Conservation (phyloP, 2,888 invertebrate genomes). For the Eretmocerus hayati region DNA sequence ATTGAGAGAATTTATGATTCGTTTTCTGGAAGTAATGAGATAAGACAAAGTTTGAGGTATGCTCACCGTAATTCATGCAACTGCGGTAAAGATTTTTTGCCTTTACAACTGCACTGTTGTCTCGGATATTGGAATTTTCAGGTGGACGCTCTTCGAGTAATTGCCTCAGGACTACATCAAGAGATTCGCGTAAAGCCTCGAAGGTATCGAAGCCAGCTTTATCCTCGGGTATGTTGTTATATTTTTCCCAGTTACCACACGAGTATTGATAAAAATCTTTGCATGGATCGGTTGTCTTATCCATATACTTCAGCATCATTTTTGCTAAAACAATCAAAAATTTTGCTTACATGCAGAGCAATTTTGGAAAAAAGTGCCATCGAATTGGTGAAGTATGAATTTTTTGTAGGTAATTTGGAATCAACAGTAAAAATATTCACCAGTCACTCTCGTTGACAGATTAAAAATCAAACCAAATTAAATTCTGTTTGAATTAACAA, state of each 20-base stretch:
- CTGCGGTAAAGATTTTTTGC: slow-evolving; percentile 79
- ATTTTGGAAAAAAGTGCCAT: no score
- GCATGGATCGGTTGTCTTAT: slow-evolving; percentile 65
- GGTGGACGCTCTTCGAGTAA: slow-evolving; percentile 57
- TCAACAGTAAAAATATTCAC: no score
- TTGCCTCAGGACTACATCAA: slow-evolving; percentile 63
- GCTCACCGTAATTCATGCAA: slow-evolving; percentile 68
- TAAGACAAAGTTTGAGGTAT: neutral
- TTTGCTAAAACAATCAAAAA: slow-evolving; percentile 47
- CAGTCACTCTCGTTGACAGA: no score
- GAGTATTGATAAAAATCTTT: slow-evolving; percentile 79
- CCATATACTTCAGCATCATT: slow-evolving; percentile 74
- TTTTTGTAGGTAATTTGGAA: no score
- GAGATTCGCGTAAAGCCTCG: slow-evolving; percentile 77
- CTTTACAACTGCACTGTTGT: slow-evolving; percentile 64
- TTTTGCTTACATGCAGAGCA: no score
- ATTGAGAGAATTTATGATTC: no score
- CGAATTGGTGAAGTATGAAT: no score
- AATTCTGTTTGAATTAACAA: no score
- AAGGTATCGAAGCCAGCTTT: slow-evolving; percentile 85
- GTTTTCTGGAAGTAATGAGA: no score
- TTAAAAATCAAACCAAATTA: no score
- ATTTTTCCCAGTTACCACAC: slow-evolving; percentile 78
- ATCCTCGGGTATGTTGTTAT: slow-evolving; percentile 82
- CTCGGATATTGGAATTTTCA: slow-evolving; percentile 22